Evolutionary conservation across 2,113 vertebrate genomes (phyloP).

Genomic region (Nematolebias whitei): DNA sequence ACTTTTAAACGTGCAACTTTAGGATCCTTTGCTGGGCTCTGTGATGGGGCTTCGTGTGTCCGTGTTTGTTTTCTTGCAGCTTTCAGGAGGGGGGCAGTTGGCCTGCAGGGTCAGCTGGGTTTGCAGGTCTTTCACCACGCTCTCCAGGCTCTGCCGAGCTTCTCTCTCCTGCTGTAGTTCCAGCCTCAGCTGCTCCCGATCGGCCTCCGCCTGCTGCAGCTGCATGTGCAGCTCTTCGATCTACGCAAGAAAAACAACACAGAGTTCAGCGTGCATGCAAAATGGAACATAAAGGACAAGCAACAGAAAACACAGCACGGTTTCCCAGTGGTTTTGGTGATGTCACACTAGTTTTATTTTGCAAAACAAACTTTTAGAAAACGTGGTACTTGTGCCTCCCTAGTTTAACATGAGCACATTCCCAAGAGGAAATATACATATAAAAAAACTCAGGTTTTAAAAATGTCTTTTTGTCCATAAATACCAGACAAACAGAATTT

Average conservation of each 20-base stretch:
- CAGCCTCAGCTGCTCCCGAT: slow-evolving; percentile 90
- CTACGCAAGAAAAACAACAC: slow-evolving; percentile 69
- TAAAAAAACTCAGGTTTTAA: no score
- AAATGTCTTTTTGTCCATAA: no score
- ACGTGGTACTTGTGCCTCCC: no score
- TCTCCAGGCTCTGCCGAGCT: slow-evolving; percentile 93
- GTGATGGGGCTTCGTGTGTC: slow-evolving; percentile 53
- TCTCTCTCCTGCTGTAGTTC: slow-evolving; percentile 91
- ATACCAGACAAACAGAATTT: no score
- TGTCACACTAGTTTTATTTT: no score
- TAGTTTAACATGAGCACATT: no score
- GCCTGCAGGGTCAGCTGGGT: slow-evolving; percentile 87
- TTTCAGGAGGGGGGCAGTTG: slow-evolving; percentile 52
- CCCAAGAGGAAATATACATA: no score
- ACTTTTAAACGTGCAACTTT: slow-evolving; percentile 55
- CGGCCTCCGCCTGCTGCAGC: slow-evolving; percentile 92
- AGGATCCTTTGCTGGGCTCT: slow-evolving; percentile 62
- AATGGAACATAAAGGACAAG: no score
- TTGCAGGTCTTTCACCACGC: slow-evolving; percentile 92
- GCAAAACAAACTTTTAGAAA: no score
- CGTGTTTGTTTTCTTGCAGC: slow-evolving; percentile 60
- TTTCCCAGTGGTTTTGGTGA: no score
- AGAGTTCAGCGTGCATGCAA: no score
- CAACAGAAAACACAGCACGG: no score
- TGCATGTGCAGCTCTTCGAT: slow-evolving; percentile 94